Conservation (phyloP, 2,888 invertebrate genomes). For the Brenthis ino region DNA sequence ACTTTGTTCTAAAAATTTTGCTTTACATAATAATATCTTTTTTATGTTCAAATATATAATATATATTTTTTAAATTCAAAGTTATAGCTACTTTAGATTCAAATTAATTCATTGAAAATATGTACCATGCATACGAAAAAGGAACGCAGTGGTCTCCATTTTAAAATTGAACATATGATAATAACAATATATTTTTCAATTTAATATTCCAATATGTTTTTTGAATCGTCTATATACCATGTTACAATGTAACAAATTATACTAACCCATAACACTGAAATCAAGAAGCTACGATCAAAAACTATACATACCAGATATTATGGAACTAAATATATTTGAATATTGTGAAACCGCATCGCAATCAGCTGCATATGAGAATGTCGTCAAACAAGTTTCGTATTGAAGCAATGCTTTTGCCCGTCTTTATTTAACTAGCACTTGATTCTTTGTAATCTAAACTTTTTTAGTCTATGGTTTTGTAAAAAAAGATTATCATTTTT, state of each 20-base stretch:
- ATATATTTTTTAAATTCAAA: too few species aligned
- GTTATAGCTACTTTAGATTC: too few species aligned
- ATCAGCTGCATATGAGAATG: constrained; percentile 32
- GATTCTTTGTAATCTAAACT: background rate
- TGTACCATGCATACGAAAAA: too few species aligned
- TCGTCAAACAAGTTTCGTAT: constrained; percentile 27
- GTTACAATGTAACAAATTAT: background rate
- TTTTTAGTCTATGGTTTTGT: background rate
- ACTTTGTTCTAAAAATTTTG: background rate
- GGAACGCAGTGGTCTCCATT: too few species aligned
- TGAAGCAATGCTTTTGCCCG: constrained; percentile 17
- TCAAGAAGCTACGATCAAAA: background rate
- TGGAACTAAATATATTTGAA: constrained; percentile 28
- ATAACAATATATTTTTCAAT: too few species aligned
- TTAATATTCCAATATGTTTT: background rate
- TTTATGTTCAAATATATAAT: too few species aligned
- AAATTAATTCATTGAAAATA: too few species aligned
- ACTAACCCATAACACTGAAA: constrained; percentile 8
- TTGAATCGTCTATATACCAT: background rate
- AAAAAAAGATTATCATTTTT: too few species aligned
- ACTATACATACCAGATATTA: constrained; percentile 14
- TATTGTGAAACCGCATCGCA: constrained; percentile 33
- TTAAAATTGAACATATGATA: too few species aligned
- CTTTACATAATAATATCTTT: too few species aligned
- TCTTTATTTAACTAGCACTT: constrained; percentile 17